Evolutionary conservation across 1,140 invertebrate species (phyloP), one percentile per base, ranked within the genome.

Genomic region (Drosophila orosa): DNA sequence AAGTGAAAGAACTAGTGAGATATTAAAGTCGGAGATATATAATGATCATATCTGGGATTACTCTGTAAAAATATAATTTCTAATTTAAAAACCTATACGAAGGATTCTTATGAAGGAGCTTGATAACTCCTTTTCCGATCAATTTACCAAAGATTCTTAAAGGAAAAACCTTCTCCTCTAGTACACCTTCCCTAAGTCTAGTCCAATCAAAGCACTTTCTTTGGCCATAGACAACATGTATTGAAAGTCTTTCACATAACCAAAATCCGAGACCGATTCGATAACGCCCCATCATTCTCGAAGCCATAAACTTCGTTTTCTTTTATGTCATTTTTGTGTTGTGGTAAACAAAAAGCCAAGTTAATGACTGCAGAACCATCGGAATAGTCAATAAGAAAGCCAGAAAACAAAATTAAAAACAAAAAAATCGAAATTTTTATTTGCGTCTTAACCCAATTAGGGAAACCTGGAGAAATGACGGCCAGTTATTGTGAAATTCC

Each of bases 1-100:
- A 87, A 86, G 83, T 82, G 79, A 75, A 78, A 87, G 66, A 82
- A 68, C 65, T 63, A 48, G 45, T 40, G 10, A 19, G 45, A 22
- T 24, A 56, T 29, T 13, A 19, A 13, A 33, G 13, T 27, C 9
- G 3, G 9, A 17, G 2, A 13, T 15, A 1, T 22, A 48, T 3
- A 39, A 29, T 3, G 19, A 0, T 24, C 0, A 31, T 17, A 31
- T 24, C 2, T 8, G 27, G 45, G 9, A 1, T 52, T 22, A 35
- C 13, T n/a, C 3, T 22, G 6, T 15, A 6, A n/a, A 22, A 52
- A 22, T 9, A 1, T 8, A 8, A 52, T 9, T n/a, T n/a, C n/a
- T n/a, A n/a, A n/a, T n/a, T n/a, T n/a, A n/a, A n/a, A n/a, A n/a
- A n/a, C n/a, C n/a, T n/a, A n/a, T n/a, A n/a, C n/a, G n/a, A n/a